These are phyloP conservation scores for Lasioglossum marginatum DNA, from an alignment of 2,888 invertebrate genomes.

Conservation along the genomic window DNA sequence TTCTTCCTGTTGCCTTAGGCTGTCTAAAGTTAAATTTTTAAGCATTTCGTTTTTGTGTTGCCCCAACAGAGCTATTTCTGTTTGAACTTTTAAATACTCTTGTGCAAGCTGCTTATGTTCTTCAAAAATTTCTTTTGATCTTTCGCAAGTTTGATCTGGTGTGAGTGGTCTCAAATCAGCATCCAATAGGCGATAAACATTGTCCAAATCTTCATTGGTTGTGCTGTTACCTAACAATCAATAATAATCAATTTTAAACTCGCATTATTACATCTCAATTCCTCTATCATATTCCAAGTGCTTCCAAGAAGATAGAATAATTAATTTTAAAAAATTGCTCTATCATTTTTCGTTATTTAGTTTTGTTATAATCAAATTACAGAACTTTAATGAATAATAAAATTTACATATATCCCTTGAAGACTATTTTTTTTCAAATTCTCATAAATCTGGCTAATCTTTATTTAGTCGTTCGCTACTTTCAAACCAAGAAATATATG, in stretches of 20 bases:
- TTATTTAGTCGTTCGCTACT: no score
- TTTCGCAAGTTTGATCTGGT: constrained; percentile 91
- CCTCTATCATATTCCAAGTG: no score
- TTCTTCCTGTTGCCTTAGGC: constrained; percentile 87
- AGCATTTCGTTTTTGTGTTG: constrained; percentile 92
- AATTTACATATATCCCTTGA: no score
- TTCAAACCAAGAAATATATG: no score
- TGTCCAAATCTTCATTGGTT: constrained; percentile 85
- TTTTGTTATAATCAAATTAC: no score
- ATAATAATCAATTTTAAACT: constrained; percentile 10
- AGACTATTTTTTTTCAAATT: no score
- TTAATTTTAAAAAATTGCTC: no score
- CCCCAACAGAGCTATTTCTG: constrained; percentile 92
- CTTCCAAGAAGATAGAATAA: no score
- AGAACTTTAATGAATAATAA: no score
- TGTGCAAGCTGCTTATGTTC: constrained; percentile 95
- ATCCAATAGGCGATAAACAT: constrained; percentile 92
- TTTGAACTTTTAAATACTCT: constrained; percentile 95
- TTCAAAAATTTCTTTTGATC: constrained; percentile 94
- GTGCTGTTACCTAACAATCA: constrained; percentile 75
- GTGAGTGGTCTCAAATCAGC: constrained; percentile 93
- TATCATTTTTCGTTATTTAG: no score
- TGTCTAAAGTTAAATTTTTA: constrained; percentile 84
- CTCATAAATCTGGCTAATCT: no score
- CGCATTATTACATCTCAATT: no score